phyloP scores from a whole-genome alignment of 2,888 invertebrate genomes.

The Lithophane socia region DNA sequence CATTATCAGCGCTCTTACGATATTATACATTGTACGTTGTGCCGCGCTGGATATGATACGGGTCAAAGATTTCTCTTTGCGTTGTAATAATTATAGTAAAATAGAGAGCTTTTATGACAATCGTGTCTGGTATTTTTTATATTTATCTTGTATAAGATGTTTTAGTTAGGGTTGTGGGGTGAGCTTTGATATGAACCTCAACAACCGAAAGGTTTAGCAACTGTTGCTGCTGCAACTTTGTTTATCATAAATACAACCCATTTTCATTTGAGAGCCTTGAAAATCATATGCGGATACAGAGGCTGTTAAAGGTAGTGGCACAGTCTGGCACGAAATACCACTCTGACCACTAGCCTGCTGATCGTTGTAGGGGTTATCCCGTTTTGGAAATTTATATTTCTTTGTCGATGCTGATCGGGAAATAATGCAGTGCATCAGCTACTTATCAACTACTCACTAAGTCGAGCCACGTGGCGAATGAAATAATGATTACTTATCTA shows the following conservation, averaged over 20 bases:
- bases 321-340: no score
- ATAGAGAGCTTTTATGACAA: conserved; percentile 44
- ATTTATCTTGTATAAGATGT: background rate
- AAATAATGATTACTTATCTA: background rate
- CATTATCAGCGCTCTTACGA: conserved; percentile 73
- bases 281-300: background rate
- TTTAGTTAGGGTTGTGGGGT: background rate
- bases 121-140: conserved; percentile 17
- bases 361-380: background rate
- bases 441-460: background rate
- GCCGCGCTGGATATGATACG: conserved; percentile 67
- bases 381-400: background rate
- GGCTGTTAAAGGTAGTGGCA: background rate
- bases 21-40: conserved; percentile 64
- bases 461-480: background rate
- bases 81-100: conserved; percentile 46
- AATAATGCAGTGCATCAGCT: background rate
- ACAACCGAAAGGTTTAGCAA: background rate
- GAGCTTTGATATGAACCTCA: background rate
- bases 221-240: background rate
- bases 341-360: no score
- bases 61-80: conserved; percentile 72
- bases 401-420: background rate
- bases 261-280: background rate
- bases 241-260: background rate